Evolutionary conservation across 2,888 invertebrate genomes (phyloP).

Genomic region (Deilephila elpenor): DNA sequence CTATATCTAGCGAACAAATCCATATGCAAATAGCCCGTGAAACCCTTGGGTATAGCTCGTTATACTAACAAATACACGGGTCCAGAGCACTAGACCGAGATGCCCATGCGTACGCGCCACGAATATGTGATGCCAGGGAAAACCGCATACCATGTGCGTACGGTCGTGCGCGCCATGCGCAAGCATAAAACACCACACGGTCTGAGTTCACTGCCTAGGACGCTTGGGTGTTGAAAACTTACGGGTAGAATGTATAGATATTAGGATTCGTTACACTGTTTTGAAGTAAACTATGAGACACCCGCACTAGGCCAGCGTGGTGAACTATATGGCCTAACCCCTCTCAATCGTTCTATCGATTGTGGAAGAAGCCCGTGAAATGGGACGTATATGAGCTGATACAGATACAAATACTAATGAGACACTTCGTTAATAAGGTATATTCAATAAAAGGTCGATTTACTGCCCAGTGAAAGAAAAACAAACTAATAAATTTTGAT

Average conservation of each 20-base stretch:
- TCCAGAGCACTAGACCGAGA: conserved; percentile 20
- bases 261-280: too few species aligned
- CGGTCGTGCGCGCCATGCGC: not conserved
- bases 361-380: too few species aligned
- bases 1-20: not conserved
- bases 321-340: too few species aligned
- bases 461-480: too few species aligned
- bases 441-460: too few species aligned
- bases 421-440: too few species aligned
- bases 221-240: not conserved
- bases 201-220: conserved; percentile 9
- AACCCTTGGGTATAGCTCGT: not conserved
- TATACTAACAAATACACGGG: not conserved
- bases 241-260: not conserved
- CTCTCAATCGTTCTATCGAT: too few species aligned
- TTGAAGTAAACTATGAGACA: too few species aligned
- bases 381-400: too few species aligned
- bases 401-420: too few species aligned
- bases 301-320: too few species aligned
- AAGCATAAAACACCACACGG: not conserved
- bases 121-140: conserved; percentile 23
- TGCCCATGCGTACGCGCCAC: conserved; percentile 33
- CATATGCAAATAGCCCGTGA: not conserved
- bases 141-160: conserved; percentile 7
- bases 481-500: too few species aligned